These are phyloP conservation scores for Drosophila imparisetae DNA, from an alignment of 2,888 invertebrate species.

Conservation along the genomic window DNA sequence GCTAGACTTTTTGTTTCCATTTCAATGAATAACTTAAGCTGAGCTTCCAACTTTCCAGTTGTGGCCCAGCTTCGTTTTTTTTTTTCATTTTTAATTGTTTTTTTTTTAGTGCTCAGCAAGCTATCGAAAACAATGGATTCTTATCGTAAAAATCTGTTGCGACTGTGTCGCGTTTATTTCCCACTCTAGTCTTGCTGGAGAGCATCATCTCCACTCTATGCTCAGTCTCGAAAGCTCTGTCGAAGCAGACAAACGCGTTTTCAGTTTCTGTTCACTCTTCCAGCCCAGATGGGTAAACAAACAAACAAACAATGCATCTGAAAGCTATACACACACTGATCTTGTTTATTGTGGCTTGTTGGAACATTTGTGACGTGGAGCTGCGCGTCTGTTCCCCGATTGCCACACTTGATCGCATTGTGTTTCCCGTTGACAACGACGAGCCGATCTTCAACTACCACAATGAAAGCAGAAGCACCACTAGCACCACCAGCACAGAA, in stretches of 20 bases:
- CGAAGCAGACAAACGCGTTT: conserved; percentile 68
- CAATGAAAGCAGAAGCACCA: background rate
- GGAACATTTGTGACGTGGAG: conserved; percentile 17
- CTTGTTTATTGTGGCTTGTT: conserved; percentile 30
- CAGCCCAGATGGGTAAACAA: conserved; percentile 1
- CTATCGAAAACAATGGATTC: conserved; percentile 33
- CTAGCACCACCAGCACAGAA: background rate
- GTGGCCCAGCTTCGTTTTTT: conserved; percentile 11
- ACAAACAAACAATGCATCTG: conserved; percentile 40
- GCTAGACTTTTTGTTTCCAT: conserved; percentile 33
- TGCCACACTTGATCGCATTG: conserved; percentile 59
- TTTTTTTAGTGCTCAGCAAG: conserved; percentile 7
- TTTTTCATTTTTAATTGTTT: background rate
- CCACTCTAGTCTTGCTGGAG: conserved; percentile 25
- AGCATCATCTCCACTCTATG: conserved; percentile 14
- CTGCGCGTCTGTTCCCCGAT: conserved; percentile 1
- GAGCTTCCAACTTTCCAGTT: conserved; percentile 45
- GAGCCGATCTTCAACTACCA: conserved; percentile 1
- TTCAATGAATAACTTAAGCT: conserved; percentile 2
- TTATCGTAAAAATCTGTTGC: conserved; percentile 37
- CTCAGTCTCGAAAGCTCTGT: conserved; percentile 54
- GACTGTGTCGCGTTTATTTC: conserved; percentile 11
- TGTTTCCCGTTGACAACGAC: conserved; percentile 54
- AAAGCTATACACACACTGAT: conserved; percentile 32
- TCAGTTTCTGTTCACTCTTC: conserved; percentile 10